These are phyloP conservation scores for Ictalurus furcatus DNA, from an alignment of 2,113 vertebrate genomes.

Conservation along the genomic window DNA sequence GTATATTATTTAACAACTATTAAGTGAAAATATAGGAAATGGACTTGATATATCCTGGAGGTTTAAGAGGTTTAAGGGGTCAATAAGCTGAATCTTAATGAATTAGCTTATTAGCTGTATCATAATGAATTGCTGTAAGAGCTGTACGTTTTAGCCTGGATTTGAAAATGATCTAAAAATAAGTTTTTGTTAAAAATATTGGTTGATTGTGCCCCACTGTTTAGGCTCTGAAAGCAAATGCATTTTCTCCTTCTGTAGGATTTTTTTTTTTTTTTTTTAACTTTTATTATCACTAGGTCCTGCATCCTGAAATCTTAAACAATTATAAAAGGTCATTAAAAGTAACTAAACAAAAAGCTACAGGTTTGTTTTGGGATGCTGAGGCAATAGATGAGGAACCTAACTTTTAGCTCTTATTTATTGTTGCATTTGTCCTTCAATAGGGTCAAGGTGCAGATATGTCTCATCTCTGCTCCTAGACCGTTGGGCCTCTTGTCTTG, in stretches of 20 bases:
- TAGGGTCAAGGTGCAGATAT: slow-evolving; percentile 18
- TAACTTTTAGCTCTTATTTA: background rate
- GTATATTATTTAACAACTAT: background rate
- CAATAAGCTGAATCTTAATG: background rate
- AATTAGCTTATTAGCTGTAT: background rate
- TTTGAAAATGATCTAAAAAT: background rate
- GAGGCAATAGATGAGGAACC: background rate
- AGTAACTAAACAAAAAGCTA: background rate
- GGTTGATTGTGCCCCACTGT: no score
- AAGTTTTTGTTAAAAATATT: background rate
- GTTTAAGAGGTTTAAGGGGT: background rate
- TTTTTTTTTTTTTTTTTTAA: background rate
- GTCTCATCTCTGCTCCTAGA: slow-evolving; percentile 25
- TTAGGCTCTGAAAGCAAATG: background rate
- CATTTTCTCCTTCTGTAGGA: background rate
- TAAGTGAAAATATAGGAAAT: background rate
- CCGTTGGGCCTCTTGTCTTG: slow-evolving; percentile 47
- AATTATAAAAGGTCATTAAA: background rate
- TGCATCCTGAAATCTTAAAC: background rate
- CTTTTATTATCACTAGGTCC: background rate
- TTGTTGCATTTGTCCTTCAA: slow-evolving; percentile 22
- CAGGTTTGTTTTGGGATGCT: background rate
- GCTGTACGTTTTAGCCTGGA: background rate
- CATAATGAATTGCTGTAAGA: background rate
- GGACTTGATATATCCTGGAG: background rate